Percentiles rank a stretch among this genome's conserved stretches.
phyloP scores from a whole-genome alignment of 2,888 invertebrate species.

The Lochmaea capreae region DNA sequence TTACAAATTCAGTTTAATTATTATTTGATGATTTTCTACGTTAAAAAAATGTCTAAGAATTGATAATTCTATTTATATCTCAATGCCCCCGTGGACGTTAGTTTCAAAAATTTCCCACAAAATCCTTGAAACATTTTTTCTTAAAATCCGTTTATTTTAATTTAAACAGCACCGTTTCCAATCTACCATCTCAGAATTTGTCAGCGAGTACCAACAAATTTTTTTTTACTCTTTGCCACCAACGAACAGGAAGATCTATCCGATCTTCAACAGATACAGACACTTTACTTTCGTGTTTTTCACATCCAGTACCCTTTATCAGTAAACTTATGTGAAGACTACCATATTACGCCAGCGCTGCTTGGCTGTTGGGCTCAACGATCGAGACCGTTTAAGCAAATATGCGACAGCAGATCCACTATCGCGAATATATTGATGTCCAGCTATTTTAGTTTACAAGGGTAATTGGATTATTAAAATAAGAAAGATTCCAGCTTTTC shows the following conservation, averaged over 20 bases:
- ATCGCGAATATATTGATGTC: constrained; percentile 64
- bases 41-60: too few species aligned
- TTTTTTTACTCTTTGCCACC: constrained; percentile 23
- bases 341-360: constrained; percentile 64
- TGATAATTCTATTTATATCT: too few species aligned
- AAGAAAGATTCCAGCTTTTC: background rate
- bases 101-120: too few species aligned
- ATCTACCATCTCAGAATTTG: constrained; percentile 28
- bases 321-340: constrained; percentile 61
- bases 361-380: constrained; percentile 46
- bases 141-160: background rate
- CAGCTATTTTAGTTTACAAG: constrained; percentile 55
- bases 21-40: too few species aligned
- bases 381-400: constrained; percentile 61
- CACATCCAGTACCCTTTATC: constrained; percentile 49
- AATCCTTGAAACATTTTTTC: too few species aligned
- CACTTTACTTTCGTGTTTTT: constrained; percentile 50
- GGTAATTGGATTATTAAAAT: background rate
- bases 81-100: too few species aligned
- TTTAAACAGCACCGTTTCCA: background rate
- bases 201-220: constrained; percentile 10
- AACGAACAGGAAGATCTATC: constrained; percentile 29
- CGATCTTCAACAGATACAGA: constrained; percentile 40
- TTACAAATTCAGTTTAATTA: too few species aligned
- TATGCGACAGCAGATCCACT: constrained; percentile 64